phyloP scores from a whole-genome alignment of 2,888 invertebrate species.

The Miltochrista miniata region DNA sequence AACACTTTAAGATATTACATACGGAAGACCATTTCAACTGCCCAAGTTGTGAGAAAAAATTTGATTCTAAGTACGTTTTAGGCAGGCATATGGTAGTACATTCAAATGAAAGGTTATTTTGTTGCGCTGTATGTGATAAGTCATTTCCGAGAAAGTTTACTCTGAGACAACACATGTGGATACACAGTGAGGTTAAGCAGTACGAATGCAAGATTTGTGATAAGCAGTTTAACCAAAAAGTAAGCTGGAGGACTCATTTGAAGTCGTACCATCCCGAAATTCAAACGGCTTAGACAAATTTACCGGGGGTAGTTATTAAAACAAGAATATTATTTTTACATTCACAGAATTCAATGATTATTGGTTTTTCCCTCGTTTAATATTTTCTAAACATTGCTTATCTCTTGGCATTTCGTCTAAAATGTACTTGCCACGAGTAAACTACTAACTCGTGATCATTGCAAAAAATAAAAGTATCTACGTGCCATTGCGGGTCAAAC shows the following conservation, averaged over 20 bases:
- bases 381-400: too few species aligned
- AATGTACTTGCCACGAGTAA: too few species aligned
- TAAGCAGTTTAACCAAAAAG: slow-evolving; percentile 59
- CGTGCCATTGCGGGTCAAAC: too few species aligned
- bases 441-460: too few species aligned
- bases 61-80: slow-evolving; percentile 66
- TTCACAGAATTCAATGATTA: too few species aligned
- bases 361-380: too few species aligned
- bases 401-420: too few species aligned
- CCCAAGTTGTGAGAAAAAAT: slow-evolving; percentile 61
- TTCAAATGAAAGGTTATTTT: slow-evolving; percentile 70
- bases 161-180: slow-evolving; percentile 65
- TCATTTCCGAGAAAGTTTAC: slow-evolving; percentile 63
- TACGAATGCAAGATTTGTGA: slow-evolving; percentile 59
- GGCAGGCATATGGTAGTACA: slow-evolving; percentile 74
- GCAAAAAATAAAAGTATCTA: too few species aligned
- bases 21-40: slow-evolving; percentile 54
- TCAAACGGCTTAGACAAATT: not conserved
- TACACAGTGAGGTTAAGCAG: slow-evolving; percentile 62
- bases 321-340: too few species aligned
- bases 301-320: too few species aligned
- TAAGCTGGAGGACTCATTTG: slow-evolving; percentile 64
- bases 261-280: slow-evolving; percentile 59
- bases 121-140: slow-evolving; percentile 74
- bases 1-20: slow-evolving; percentile 58